These are phyloP conservation scores for Megastigmus dorsalis DNA, from an alignment of 2,888 invertebrate genomes.

Conservation along the genomic window DNA sequence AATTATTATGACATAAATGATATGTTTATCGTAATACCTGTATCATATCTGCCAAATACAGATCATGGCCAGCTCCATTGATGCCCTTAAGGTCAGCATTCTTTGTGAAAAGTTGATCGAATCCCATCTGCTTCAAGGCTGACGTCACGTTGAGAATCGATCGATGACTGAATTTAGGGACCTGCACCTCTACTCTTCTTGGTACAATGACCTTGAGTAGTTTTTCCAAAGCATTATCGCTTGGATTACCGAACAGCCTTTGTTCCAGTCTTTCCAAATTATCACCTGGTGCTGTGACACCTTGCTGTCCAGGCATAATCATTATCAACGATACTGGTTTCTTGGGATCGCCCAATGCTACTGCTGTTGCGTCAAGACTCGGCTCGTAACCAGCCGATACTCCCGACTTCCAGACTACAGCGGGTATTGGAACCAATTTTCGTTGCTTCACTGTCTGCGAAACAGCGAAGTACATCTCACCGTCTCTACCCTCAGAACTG, in stretches of 20 bases:
- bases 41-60: slow-evolving; percentile 89
- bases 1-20: not conserved
- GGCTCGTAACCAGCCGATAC: slow-evolving; percentile 92
- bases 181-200: slow-evolving; percentile 86
- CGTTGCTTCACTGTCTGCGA: slow-evolving; percentile 87
- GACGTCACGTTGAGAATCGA: slow-evolving; percentile 88
- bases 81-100: slow-evolving; percentile 89
- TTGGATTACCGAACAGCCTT: slow-evolving; percentile 81
- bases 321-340: slow-evolving; percentile 86
- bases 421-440: slow-evolving; percentile 88
- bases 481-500: slow-evolving; percentile 86
- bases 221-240: slow-evolving; percentile 84
- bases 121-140: slow-evolving; percentile 86
- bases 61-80: slow-evolving; percentile 86
- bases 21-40: slow-evolving; percentile 75
- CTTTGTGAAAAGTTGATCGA: slow-evolving; percentile 85
- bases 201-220: slow-evolving; percentile 84
- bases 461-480: slow-evolving; percentile 91
- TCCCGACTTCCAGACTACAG: slow-evolving; percentile 84
- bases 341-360: slow-evolving; percentile 83
- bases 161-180: slow-evolving; percentile 89
- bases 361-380: slow-evolving; percentile 87
- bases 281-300: slow-evolving; percentile 86
- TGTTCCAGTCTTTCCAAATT: slow-evolving; percentile 85
- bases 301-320: slow-evolving; percentile 90